A percentile compares a stretch with the other conserved stretches of the same genome.
Conservation (phyloP, 2,888 invertebrate genomes). For the Polyommatus icarus region DNA sequence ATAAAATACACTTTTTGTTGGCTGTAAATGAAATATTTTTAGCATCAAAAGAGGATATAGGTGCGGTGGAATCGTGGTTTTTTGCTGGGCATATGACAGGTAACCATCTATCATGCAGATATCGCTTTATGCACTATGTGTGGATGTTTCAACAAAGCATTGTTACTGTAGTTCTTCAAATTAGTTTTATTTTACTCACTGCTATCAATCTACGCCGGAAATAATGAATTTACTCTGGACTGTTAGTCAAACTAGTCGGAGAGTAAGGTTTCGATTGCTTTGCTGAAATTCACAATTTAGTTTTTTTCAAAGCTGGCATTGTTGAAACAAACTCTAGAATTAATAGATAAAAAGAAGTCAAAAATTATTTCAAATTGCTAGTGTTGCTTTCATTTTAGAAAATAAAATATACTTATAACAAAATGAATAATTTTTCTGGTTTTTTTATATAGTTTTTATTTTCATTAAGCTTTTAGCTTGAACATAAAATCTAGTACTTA, state of each 20-base stretch:
- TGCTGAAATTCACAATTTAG: no score
- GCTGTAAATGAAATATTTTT: not conserved
- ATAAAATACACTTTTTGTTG: not conserved
- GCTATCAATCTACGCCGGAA: not conserved
- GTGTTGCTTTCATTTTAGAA: no score
- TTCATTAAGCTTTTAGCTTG: not conserved
- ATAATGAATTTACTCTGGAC: not conserved
- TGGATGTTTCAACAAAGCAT: slow-evolving; percentile 37
- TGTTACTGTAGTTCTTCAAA: not conserved
- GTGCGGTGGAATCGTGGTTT: slow-evolving; percentile 32
- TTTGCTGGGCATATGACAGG: slow-evolving; percentile 45
- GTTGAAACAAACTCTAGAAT: no score
- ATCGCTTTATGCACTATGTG: slow-evolving; percentile 50
- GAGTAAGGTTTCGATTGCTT: no score
- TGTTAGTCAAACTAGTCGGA: not conserved
- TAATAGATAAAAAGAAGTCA: no score
- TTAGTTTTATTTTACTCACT: slow-evolving; percentile 20
- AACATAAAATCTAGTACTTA: not conserved
- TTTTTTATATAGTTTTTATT: no score
- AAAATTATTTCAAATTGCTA: no score
- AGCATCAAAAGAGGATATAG: slow-evolving; percentile 31
- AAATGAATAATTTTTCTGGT: no score
- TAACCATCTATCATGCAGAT: slow-evolving; percentile 65
- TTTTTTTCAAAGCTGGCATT: no score
- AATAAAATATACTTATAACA: no score